Evolutionary conservation across 1,140 invertebrate genomes (phyloP).

Genomic region (Atopsyche davidsoni): DNA sequence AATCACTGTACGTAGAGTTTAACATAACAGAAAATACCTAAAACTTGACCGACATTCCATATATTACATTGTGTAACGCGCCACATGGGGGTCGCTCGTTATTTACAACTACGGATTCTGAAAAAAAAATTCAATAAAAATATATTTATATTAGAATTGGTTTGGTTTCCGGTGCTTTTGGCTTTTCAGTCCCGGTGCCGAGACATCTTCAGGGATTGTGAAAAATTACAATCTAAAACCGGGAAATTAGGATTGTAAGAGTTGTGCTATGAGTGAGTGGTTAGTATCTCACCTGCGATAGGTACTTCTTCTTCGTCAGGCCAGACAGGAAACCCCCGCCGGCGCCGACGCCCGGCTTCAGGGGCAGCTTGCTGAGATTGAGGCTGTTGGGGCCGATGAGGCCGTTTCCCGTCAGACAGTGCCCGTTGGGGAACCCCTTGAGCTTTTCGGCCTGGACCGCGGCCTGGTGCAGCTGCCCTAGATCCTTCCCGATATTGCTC

Average conservation of each 20-base stretch:
- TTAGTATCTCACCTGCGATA: conserved; percentile 40
- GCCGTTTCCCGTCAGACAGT: conserved; percentile 13
- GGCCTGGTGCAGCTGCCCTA: not conserved
- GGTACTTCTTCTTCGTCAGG: conserved; percentile 39
- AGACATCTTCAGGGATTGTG: not conserved
- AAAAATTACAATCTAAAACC: not conserved
- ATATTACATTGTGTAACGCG: no score
- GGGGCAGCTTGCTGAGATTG: conserved; percentile 15
- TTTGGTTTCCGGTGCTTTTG: no score
- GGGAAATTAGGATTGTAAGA: not conserved
- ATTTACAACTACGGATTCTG: no score
- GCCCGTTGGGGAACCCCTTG: conserved; percentile 16
- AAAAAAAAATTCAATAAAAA: no score
- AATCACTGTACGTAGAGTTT: no score
- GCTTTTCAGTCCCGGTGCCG: not conserved
- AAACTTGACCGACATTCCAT: no score
- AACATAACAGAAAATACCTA: no score
- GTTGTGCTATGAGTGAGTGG: not conserved
- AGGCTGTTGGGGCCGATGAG: not conserved
- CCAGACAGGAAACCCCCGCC: conserved; percentile 14
- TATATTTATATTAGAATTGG: no score
- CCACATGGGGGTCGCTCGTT: no score
- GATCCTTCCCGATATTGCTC: conserved; percentile 36
- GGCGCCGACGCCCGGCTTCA: conserved; percentile 15
- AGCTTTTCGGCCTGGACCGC: conserved; percentile 7